Evolutionary conservation across 2,797 vertebrate genomes (phyloP).

Genomic region (Sus cebifrons): DNA sequence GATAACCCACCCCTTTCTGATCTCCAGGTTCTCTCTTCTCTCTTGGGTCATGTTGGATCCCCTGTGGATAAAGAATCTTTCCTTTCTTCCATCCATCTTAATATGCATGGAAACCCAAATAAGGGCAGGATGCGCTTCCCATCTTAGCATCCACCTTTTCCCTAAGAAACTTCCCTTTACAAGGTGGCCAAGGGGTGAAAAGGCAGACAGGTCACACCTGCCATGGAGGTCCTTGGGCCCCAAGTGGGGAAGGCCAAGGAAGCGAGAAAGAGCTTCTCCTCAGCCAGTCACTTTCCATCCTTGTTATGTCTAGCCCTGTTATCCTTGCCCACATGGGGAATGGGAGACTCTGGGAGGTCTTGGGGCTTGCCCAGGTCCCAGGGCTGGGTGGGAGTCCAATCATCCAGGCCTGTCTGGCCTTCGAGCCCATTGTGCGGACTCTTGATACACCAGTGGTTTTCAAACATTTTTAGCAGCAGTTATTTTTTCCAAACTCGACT

Average conservation of each 20-base stretch:
- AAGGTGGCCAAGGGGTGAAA: not conserved
- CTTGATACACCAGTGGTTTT: not conserved
- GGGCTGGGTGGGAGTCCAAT: not conserved
- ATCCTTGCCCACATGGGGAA: not conserved
- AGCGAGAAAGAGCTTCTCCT: not conserved
- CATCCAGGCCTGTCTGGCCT: not conserved
- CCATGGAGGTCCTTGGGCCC: not conserved
- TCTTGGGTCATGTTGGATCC: not conserved
- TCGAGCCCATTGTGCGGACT: not conserved
- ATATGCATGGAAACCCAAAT: not conserved
- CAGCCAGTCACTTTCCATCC: not conserved
- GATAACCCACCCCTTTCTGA: not conserved
- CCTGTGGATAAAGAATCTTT: not conserved
- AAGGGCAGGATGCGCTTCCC: not conserved
- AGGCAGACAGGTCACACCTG: not conserved
- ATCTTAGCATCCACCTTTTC: not conserved
- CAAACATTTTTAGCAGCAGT: not conserved
- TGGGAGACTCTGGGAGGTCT: not conserved
- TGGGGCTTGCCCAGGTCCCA: not conserved
- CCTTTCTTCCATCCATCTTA: not conserved
- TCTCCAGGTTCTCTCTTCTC: not conserved
- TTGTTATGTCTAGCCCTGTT: not conserved
- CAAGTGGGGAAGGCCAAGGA: not conserved
- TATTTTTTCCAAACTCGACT: slow-evolving; percentile 47
- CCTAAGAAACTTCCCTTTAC: not conserved